Base-by-base conservation (phyloP, 2,797 vertebrate species). In the Enteromius paludinosus region DNA sequence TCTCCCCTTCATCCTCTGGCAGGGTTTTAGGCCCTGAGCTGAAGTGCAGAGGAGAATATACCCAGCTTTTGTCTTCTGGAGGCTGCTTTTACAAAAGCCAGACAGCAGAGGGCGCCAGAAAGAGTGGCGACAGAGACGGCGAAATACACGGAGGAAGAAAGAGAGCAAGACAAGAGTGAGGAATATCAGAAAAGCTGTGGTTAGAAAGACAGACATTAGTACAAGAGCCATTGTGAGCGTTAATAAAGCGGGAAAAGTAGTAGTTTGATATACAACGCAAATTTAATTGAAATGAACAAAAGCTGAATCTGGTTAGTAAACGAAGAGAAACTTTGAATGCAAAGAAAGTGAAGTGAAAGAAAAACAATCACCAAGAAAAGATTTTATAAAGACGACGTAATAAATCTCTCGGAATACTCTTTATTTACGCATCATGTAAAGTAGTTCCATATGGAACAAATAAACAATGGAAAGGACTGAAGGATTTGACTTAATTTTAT, bases 1-100 rank as follows among this genome's bases (percentile, higher is more conserved):
- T 96, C 95, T 98, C 97, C 93, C 92, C 93, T 90, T 95, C 92
- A 86, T 96, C 96, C 94, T 97, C 96, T 89, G 97, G 96, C 94
- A 96, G 94, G 90, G 95, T 94, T 92, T 94, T 96, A 92, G 95
- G 94, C 89, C 96, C 97, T 91, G 96, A 90, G 91, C 95, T 96
- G 97, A 97, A 98, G 96, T 99, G 98, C 92, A 99, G 97, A 83
- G 98, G 98, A 94, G 98, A 99, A 94, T 99, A 99, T 92, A 99
- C 97, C 98, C 98, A 99, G 95, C 96, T 98, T 96, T 95, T 97
- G 94, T 99, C 98, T 87, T 99, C 98, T 91, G 96, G 96, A 94
- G 97, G 97, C 96, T 98, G 96, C 89, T 88, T 89, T 91, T 92
- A 92, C 90, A 93, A 90, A 88, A 91, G 91, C 91, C 90, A 84